Evolutionary conservation across 2,797 vertebrate genomes (phyloP).

Genomic region (Trachurus trachurus): DNA sequence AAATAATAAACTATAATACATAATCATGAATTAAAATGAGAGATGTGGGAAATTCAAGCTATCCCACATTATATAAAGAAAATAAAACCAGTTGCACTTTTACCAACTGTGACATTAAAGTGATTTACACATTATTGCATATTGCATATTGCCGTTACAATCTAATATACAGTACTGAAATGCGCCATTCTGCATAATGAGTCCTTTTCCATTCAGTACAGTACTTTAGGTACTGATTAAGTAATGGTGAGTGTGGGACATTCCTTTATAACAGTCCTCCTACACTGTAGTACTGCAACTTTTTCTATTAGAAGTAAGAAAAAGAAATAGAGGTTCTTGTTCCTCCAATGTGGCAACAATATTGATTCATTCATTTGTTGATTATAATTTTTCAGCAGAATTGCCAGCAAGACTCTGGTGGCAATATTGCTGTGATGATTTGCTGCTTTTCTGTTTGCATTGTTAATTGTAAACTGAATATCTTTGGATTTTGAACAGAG

Average conservation of each 20-base stretch:
- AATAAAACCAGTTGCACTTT: no score
- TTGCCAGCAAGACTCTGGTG: not conserved
- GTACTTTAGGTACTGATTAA: not conserved
- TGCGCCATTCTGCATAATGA: not conserved
- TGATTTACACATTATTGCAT: not conserved
- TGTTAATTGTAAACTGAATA: not conserved
- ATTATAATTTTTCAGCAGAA: no score
- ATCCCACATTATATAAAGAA: not conserved
- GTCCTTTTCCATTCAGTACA: not conserved
- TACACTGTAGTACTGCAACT: no score
- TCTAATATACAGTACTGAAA: not conserved
- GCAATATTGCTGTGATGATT: not conserved
- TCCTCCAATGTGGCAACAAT: no score
- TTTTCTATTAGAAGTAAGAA: no score
- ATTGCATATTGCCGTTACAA: not conserved
- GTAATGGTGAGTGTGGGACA: not conserved
- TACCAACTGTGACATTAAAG: no score
- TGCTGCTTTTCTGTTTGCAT: not conserved
- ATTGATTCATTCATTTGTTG: no score
- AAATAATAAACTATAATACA: not conserved
- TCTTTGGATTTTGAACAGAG: not conserved
- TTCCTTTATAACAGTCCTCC: no score
- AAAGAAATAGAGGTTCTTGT: no score
- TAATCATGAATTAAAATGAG: not conserved
- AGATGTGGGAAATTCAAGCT: not conserved